Evolutionary conservation across 2,797 vertebrate species (phyloP).

Genomic region (Tarsius wallacei): DNA sequence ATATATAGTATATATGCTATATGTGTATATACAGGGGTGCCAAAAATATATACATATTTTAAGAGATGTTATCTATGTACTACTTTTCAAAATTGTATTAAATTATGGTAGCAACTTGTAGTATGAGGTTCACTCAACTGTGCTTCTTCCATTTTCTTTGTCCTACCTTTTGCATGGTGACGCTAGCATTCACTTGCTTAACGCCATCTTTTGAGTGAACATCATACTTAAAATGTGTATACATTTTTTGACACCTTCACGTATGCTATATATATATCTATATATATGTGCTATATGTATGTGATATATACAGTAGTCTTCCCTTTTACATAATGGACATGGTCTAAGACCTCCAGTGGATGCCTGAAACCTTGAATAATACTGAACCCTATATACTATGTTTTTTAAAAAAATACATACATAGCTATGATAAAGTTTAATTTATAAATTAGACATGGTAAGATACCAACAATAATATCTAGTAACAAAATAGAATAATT

Average conservation of each 20-base stretch:
- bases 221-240: too few species aligned
- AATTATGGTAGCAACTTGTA: too few species aligned
- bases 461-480: background rate
- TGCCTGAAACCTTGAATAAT: background rate
- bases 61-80: too few species aligned
- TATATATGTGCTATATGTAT: background rate
- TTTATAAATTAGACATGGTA: background rate
- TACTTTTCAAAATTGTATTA: too few species aligned
- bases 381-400: background rate
- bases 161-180: too few species aligned
- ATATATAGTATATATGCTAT: background rate
- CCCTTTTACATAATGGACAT: background rate
- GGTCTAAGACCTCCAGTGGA: background rate
- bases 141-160: too few species aligned
- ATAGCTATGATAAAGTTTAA: background rate
- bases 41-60: too few species aligned
- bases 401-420: background rate
- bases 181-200: too few species aligned
- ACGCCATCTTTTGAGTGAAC: too few species aligned
- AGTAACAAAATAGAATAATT: background rate
- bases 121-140: too few species aligned
- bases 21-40: background rate
- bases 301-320: background rate
- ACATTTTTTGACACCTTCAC: too few species aligned
- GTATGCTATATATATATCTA: background rate